Evolutionary conservation across 53 echinoderm and acorn worm species (phyloP).

Genomic region (Apostichopus leukothele): DNA sequence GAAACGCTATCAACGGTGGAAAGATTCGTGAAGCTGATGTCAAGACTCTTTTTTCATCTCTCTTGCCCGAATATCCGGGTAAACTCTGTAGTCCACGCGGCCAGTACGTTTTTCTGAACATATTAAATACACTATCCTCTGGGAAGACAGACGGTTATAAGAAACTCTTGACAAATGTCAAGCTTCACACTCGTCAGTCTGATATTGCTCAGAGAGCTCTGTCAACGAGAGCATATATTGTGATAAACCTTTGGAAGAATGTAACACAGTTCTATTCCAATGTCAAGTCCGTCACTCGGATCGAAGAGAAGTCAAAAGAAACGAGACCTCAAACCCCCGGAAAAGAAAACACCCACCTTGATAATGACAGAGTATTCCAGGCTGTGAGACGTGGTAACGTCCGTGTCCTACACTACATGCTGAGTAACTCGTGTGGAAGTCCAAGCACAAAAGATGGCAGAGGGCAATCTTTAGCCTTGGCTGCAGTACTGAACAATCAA

Average conservation of each 20-base stretch:
- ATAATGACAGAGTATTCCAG: slow-evolving; percentile 63
- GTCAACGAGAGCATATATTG: slow-evolving; percentile 76
- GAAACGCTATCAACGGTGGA: slow-evolving; percentile 55
- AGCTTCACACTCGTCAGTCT: slow-evolving; percentile 69
- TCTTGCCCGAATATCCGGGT: slow-evolving; percentile 83
- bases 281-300: slow-evolving; percentile 15
- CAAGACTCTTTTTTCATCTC: slow-evolving; percentile 57
- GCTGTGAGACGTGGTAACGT: slow-evolving; percentile 82
- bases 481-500: slow-evolving; percentile 83
- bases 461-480: slow-evolving; percentile 75
- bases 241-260: slow-evolving; percentile 85
- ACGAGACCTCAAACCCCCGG: neutral
- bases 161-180: slow-evolving; percentile 73
- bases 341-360: neutral
- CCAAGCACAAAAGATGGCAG: slow-evolving; percentile 58
- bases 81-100: slow-evolving; percentile 72
- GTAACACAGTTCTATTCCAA: slow-evolving; percentile 73
- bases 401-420: slow-evolving; percentile 78
- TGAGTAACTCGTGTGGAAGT: slow-evolving; percentile 62
- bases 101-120: slow-evolving; percentile 80
- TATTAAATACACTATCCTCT: slow-evolving; percentile 85
- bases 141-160: slow-evolving; percentile 83
- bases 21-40: slow-evolving; percentile 66
- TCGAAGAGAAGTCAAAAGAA: slow-evolving; percentile 1
- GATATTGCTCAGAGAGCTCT: slow-evolving; percentile 82